phyloP scores from a whole-genome alignment of 2,113 vertebrate genomes.

The Cranoglanis bouderius region DNA sequence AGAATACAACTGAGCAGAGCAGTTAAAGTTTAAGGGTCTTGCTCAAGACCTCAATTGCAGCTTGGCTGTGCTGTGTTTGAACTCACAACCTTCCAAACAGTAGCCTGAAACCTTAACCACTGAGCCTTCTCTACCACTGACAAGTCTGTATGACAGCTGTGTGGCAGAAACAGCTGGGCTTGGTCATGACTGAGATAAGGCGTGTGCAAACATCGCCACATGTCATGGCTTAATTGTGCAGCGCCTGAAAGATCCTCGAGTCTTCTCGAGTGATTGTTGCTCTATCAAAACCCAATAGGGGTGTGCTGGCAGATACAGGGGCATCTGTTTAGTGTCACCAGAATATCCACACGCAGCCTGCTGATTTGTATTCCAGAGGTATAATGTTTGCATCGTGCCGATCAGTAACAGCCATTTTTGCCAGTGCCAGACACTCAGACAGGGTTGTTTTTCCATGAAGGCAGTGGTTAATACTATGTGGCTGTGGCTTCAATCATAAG shows the following conservation, averaged over 20 bases:
- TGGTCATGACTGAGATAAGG: constrained; percentile 32
- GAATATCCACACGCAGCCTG: background rate
- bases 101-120: background rate
- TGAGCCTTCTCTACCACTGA: constrained; percentile 13
- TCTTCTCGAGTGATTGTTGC: background rate
- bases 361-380: constrained; percentile 18
- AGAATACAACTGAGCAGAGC: background rate
- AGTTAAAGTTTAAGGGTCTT: background rate
- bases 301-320: constrained; percentile 16
- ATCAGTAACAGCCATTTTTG: constrained; percentile 28
- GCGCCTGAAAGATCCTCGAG: constrained; percentile 17
- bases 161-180: constrained; percentile 43
- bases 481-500: background rate
- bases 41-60: too few species aligned
- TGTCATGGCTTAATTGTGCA: constrained; percentile 37
- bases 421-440: background rate
- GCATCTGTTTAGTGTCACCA: constrained; percentile 47
- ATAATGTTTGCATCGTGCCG: constrained; percentile 8
- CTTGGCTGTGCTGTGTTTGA: background rate
- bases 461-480: background rate
- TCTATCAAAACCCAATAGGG: constrained; percentile 37
- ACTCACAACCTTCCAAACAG: background rate
- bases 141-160: constrained; percentile 13
- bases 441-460: background rate
- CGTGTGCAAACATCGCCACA: constrained; percentile 15